Percentiles rank a stretch among this genome's conserved stretches.
Conservation (phyloP, 2,888 invertebrate species). For the Perizoma affinitatum region DNA sequence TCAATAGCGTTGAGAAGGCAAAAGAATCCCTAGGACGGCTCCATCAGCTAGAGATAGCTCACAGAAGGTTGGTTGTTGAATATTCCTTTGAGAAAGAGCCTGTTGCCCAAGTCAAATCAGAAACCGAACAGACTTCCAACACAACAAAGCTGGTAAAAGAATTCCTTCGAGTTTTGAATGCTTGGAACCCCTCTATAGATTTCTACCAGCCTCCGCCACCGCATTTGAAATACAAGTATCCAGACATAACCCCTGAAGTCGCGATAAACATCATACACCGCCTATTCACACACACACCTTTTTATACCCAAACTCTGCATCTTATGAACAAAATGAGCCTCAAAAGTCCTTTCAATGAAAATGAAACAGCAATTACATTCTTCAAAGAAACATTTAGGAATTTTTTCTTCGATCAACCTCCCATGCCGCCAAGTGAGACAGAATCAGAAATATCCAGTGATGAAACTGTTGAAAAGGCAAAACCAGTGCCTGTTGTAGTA, state of each 20-base stretch:
- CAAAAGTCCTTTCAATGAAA: constrained; percentile 90
- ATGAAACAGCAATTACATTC: constrained; percentile 55
- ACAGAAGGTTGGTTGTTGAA: constrained; percentile 88
- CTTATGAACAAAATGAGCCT: constrained; percentile 98
- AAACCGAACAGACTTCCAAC: constrained; percentile 62
- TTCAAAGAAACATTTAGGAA: constrained; percentile 67
- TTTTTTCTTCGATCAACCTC: constrained; percentile 57
- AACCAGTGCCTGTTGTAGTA: constrained; percentile 50
- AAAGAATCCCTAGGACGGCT: constrained; percentile 86
- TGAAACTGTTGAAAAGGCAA: constrained; percentile 56
- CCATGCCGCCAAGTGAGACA: constrained; percentile 59
- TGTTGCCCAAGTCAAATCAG: constrained; percentile 51
- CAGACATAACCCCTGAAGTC: constrained; percentile 88
- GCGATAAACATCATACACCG: constrained; percentile 91
- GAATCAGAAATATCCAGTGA: constrained; percentile 77
- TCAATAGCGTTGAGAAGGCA: constrained; percentile 86
- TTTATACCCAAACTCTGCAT: constrained; percentile 94
- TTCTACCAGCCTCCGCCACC: constrained; percentile 91
- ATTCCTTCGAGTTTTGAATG: constrained; percentile 73
- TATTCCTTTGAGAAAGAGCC: constrained; percentile 85
- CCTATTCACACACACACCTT: constrained; percentile 89
- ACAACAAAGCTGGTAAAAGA: constrained; percentile 80
- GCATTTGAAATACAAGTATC: constrained; percentile 91
- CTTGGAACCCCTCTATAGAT: constrained; percentile 82
- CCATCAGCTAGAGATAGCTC: constrained; percentile 90